Base-by-base conservation (phyloP, 2,113 vertebrate genomes). In the Nasalis larvatus region DNA sequence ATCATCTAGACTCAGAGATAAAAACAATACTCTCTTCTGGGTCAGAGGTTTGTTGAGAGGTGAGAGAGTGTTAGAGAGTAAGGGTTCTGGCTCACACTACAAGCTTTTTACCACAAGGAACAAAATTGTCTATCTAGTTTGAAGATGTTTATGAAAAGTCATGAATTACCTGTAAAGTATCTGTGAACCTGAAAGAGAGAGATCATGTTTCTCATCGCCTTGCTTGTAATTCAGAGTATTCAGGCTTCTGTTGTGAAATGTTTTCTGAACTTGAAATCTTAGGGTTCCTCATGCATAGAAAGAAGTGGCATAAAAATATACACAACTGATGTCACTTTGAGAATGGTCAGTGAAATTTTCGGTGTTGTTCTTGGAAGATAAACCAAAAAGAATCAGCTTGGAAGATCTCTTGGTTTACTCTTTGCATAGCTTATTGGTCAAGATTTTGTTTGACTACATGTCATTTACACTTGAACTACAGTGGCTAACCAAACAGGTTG, bases 251-350 rank as follows among this genome's bases (percentile, higher is more conserved):
- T 58, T 91, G 68, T 86, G 86, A 95, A 91, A 73, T 97, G 45
- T 88, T 91, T 94, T 95, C 82, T 89, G 86, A 88, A 69, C 35
- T 21, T 54, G 68, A 93, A 93, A 83, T 73, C 49, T n/a, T 42
- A 49, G 37, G 18, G 11, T 82, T 90, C n/a, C 37, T 95, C 71
- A 78, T 18, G 30, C 40, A 25, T 83, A 83, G 69, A 86, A 52
- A 91, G n/a, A 96, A 88, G 86, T 56, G 73, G 82, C 78, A 83
- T 71, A 71, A 86, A 94, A 94, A 90, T 47, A 35, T 27, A 63
- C 18, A 89, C 37, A 66, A 40, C 49, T 81, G 85, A 89, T 80
- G 42, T 45, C 82, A 76, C 23, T 35, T 92, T 69, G 27, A 27
- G 78, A 88, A 92, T 69, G 40, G 40, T 73, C 52, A 82, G 21